Base-by-base conservation (phyloP, 2,888 invertebrate species). In the Chrysolina oricalcia region DNA sequence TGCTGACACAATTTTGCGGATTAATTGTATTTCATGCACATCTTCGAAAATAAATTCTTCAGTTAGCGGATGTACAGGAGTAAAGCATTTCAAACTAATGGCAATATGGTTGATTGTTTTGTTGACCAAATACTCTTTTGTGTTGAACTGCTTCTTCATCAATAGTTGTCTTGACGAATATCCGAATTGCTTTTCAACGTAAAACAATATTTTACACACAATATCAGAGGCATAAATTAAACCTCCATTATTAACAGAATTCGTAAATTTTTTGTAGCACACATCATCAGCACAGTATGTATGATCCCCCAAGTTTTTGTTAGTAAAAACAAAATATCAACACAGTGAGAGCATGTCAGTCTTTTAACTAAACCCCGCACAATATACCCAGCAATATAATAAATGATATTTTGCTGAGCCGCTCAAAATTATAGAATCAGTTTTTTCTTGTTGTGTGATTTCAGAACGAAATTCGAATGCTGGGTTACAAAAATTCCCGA, bases 351-450 rank as follows among this genome's bases (percentile, higher is more conserved):
- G 15, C 73, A 73, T 41, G 59, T 59, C 17, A 62, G 21, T 15
- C 1, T 13, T 19, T 68, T 19, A 62, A 68, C 40, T 15, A 68
- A 35, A 21, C 27, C 68, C 41, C 71, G 43, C 15, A 73, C 76
- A 21, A 78, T 69, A 74, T 65, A 76, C 10, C 76, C 79, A 15
- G 66, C 35, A 59, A 79, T 79, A 63, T 77, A 75, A 75, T 66
- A 27, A 27, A 27, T 27, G 27, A 27, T 27, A 27, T n/a, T n/a
- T n/a, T n/a, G n/a, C n/a, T n/a, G n/a, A n/a, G n/a, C n/a, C n/a
- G n/a, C n/a, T 27, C 27, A 27, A 5, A 27, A 27, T 27, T 27
- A 5, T 27, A 3, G 27, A 27, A 5, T 27, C 5, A 5, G 27
- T 27, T 2, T 27, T 2, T 5, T 2, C 2, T 27, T 5, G 27